Base-by-base conservation (phyloP, 2,888 invertebrate genomes). In the Cerceris rybyensis region DNA sequence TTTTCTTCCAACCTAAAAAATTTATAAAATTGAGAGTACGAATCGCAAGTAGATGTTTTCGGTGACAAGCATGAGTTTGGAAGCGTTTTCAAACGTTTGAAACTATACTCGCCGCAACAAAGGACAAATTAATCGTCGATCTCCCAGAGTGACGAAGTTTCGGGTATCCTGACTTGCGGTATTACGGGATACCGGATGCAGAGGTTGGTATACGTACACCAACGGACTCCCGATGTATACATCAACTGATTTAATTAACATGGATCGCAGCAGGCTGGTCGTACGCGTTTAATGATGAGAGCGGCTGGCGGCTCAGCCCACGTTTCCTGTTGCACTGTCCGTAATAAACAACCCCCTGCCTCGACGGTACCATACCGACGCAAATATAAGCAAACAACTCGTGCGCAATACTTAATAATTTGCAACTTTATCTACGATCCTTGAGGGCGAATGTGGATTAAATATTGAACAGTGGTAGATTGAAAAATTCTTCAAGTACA, bases 211-310 rank as follows among this genome's bases (percentile, higher is more conserved):
- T 57, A 60, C 16, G 59, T 79, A 60, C 65, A 71, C 16, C 52
- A 49, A 14, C 55, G 54, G 59, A 74, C 64, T 72, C 67, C 7
- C 60, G 66, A 75, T 76, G 78, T 79, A 71, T 75, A 84, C 84
- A 69, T 80, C 65, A 73, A 82, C 78, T 86, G 84, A 89, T 89
- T 88, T 88, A 85, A 89, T 89, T 88, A 88, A 87, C 87, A 83
- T 84, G 86, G 81, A 86, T 87, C 74, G 79, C 72, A 82, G 71
- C 83, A 76, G 76, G 69, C 75, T 71, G 75, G 70, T 83, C 74
- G 83, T 80, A 80, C 77, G 71, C 73, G 85, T 83, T 87, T 87
- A 86, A 88, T 84, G 86, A 88, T 76, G 84, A 87, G 80, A 87
- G 71, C 80, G 77, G 82, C 80, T 79, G 78, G 66, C 75, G 80